Base-by-base conservation (phyloP, 1,140 invertebrate genomes). In the Holotrichia oblita region DNA sequence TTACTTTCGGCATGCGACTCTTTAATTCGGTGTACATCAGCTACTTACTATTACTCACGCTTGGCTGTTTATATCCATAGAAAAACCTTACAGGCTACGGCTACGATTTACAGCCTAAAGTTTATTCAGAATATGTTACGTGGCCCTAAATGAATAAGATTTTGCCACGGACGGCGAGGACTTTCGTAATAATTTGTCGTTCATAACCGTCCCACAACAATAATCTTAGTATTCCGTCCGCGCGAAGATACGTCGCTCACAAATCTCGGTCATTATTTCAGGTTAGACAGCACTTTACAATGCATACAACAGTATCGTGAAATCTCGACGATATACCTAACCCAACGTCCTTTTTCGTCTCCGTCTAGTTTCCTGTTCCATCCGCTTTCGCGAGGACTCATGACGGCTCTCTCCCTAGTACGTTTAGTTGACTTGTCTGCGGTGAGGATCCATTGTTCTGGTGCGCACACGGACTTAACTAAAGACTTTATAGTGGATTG, bases 401-500 rank as follows among this genome's bases (percentile, higher is more conserved):
- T 12, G 61, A 69, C 20, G 12, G 10, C 44, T 17, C 44, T 17
- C 61, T 10, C 61, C 22, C 48, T 17, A 17, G 48, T 55, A 83
- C 80, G 82, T 81, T 34, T 81, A 80, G 55, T 82, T 83, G 80
- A 76, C 79, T 78, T 79, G 77, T 81, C 80, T 78, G 61, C 22
- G 61, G 78, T 42, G 73, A 79, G 79, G 81, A 84, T 83, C 80
- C 82, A 85, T 85, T 85, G 85, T 84, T 82, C 81, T 79, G 61
- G 24, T 69, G 61, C 61, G 79, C 78, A 22, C 78, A 78, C 79
- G 48, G 81, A 77, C 82, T 84, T 83, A 84, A 81, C 83, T 80
- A 82, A 82, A 84, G 83, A 83, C 82, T 84, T 83, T 85, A 84
- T 81, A 85, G 83, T 84, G 84, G 84, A 85, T 85, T 84, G 84